Conservation (phyloP, 2,888 invertebrate genomes). For the Drosophila gaucha region DNA sequence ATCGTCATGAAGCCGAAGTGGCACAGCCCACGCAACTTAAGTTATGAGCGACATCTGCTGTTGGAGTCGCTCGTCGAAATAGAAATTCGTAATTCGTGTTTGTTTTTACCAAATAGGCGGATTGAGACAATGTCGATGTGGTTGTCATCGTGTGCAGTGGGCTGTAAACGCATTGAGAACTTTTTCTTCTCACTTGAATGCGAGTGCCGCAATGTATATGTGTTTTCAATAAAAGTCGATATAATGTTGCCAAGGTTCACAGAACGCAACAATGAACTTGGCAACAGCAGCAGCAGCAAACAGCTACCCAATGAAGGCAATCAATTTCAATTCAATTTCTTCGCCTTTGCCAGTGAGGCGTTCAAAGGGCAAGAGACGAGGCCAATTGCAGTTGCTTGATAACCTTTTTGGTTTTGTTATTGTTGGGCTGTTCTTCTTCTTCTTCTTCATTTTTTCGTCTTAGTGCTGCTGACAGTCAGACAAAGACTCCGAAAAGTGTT, state of each 20-base stretch:
- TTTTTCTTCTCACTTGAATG: conserved; percentile 42
- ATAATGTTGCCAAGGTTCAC: conserved; percentile 76
- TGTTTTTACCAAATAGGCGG: conserved; percentile 72
- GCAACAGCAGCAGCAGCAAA: conserved; percentile 30
- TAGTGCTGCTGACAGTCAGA: conserved; percentile 20
- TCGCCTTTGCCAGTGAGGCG: conserved; percentile 70
- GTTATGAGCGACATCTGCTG: conserved; percentile 73
- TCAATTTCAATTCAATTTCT: conserved; percentile 76
- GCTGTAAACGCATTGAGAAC: conserved; percentile 61
- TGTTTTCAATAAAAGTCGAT: conserved; percentile 74
- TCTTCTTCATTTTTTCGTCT: conserved; percentile 2
- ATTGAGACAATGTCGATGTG: background rate
- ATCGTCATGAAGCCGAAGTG: conserved; percentile 59
- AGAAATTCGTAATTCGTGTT: conserved; percentile 68
- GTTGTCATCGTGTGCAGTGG: conserved; percentile 52
- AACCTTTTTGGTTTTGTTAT: conserved; percentile 54
- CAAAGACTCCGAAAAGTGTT: conserved; percentile 69
- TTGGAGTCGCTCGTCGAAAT: conserved; percentile 55
- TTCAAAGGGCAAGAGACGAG: conserved; percentile 70
- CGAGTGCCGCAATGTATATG: conserved; percentile 69
- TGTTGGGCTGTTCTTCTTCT: conserved; percentile 8
- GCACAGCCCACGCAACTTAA: conserved; percentile 70
- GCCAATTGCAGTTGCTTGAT: conserved; percentile 63
- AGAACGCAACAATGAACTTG: conserved; percentile 74
- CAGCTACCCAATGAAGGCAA: conserved; percentile 66